Evolutionary conservation across 2,797 vertebrate species (phyloP).

Genomic region (Notamacropus eugenii): DNA sequence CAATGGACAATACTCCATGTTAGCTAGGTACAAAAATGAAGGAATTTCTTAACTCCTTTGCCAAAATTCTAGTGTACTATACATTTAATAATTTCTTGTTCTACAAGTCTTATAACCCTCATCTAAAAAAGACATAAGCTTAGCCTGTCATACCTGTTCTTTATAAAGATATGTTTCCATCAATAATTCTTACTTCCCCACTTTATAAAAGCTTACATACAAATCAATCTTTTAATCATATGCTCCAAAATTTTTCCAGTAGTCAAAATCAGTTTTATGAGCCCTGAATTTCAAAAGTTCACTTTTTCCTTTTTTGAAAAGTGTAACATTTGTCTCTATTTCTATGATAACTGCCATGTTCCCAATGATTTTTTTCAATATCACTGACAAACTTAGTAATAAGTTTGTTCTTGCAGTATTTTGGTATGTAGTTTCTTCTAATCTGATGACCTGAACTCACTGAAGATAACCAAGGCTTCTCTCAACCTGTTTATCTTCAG

Average conservation of each 20-base stretch:
- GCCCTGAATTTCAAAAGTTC: neutral
- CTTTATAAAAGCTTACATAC: neutral
- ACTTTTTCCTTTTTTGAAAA: neutral
- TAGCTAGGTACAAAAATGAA: neutral
- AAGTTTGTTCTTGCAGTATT: neutral
- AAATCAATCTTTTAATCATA: neutral
- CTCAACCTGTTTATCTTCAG: neutral
- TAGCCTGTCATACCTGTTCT: neutral
- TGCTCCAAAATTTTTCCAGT: neutral
- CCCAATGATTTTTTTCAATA: neutral
- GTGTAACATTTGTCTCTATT: neutral
- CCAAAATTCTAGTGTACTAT: neutral
- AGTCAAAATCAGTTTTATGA: neutral
- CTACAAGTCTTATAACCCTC: neutral
- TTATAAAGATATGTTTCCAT: neutral
- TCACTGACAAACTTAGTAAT: neutral
- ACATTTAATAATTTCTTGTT: neutral
- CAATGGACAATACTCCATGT: neutral
- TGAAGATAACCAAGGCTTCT: neutral
- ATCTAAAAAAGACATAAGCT: neutral
- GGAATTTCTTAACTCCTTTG: neutral
- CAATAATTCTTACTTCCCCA: neutral
- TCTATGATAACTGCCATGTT: neutral
- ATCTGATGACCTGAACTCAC: neutral
- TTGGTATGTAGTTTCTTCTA: neutral